A percentile compares a stretch with the other conserved stretches of the same genome.
These are phyloP conservation scores for Dromius quadrimaculatus DNA, from an alignment of 2,888 invertebrate species.

Conservation along the genomic window DNA sequence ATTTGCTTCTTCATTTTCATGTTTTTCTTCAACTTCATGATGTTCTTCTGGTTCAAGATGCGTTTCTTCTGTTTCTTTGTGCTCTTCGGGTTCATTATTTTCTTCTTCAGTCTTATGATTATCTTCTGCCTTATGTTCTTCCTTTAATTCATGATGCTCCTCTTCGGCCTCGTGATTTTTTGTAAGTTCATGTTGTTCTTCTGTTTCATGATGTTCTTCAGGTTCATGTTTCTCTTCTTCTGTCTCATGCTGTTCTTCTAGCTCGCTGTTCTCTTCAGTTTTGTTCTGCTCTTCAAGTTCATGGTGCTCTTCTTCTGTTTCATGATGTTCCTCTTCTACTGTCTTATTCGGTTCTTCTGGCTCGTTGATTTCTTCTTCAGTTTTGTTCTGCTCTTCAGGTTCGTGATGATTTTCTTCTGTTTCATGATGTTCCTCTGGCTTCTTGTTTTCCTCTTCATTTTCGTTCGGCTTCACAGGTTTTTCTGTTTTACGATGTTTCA, in stretches of 20 bases:
- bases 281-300: background rate
- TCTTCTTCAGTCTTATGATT: background rate
- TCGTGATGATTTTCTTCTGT: background rate
- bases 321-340: no score
- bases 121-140: no score
- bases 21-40: background rate
- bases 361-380: background rate
- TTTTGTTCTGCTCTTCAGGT: no score
- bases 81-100: background rate
- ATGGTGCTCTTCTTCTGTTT: no score
- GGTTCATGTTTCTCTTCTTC: background rate
- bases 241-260: background rate
- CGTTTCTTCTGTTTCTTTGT: background rate
- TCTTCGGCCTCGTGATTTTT: background rate
- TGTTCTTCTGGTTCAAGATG: background rate
- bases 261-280: background rate
- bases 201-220: background rate
- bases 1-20: constrained; percentile 4
- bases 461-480: background rate
- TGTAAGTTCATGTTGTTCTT: no score
- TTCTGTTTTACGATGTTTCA: background rate
- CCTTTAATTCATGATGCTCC: background rate
- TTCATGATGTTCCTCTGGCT: background rate
- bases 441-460: background rate
- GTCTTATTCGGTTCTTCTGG: no score